These are phyloP conservation scores for Corapipo altera DNA, from an alignment of 2,113 vertebrate species.

Conservation along the genomic window DNA sequence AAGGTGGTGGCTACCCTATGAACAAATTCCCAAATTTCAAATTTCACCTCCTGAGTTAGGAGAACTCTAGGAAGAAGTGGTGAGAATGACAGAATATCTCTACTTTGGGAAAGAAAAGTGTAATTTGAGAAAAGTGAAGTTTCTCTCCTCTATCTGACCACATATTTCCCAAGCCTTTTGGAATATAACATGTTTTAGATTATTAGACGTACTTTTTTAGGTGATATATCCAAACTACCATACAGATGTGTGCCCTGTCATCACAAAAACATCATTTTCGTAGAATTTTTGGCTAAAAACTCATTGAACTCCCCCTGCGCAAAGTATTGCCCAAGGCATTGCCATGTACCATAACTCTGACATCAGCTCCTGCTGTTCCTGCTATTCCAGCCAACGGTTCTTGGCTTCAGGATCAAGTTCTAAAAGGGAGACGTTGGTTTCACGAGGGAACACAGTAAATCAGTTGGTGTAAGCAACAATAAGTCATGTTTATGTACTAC, in stretches of 20 bases:
- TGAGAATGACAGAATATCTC: neutral
- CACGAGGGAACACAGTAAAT: neutral
- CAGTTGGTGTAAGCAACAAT: neutral
- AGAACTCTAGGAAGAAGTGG: neutral
- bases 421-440: neutral
- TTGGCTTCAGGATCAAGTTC: neutral
- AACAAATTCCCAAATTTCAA: neutral
- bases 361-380: neutral
- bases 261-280: neutral
- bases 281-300: neutral
- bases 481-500: neutral
- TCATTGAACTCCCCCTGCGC: neutral
- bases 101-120: neutral
- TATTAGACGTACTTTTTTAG: neutral
- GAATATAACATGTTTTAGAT: neutral
- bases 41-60: neutral
- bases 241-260: accelerated
- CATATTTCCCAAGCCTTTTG: neutral
- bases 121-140: neutral
- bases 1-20: neutral
- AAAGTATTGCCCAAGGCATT: neutral
- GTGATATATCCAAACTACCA: neutral
- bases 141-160: neutral
- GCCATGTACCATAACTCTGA: neutral
- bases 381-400: neutral